A percentile compares a stretch with the other conserved stretches of the same genome.
Conservation (phyloP, 2,113 vertebrate species). For the Scortum barcoo region DNA sequence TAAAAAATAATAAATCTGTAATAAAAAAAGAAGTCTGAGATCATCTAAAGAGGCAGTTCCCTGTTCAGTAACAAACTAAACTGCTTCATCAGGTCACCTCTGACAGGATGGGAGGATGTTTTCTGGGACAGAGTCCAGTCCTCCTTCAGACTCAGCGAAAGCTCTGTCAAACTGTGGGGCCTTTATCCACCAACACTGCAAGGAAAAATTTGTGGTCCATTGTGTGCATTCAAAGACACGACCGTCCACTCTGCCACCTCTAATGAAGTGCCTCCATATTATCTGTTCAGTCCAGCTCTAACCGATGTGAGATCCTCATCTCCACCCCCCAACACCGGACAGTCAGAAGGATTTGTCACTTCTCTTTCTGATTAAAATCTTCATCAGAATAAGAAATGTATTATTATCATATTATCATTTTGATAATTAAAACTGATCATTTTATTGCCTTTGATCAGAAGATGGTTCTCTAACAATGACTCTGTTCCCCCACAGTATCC, state of each 20-base stretch:
- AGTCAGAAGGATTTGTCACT: neutral
- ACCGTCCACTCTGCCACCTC: neutral
- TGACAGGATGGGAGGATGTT: neutral
- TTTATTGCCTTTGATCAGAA: neutral
- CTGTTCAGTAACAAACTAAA: neutral
- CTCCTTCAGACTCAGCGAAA: neutral
- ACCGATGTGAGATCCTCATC: constrained; percentile 15
- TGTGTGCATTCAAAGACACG: constrained; percentile 3
- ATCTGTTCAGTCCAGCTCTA: constrained; percentile 9
- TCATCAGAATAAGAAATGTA: no score
- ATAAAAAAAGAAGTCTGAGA: neutral
- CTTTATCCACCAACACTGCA: neutral
- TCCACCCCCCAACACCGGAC: neutral
- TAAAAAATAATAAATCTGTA: no score
- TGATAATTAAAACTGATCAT: neutral
- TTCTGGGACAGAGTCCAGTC: constrained; percentile 24
- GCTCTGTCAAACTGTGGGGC: neutral
- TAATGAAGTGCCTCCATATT: constrained; percentile 18
- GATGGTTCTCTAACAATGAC: neutral
- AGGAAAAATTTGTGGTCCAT: neutral
- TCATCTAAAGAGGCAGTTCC: neutral
- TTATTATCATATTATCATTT: no score
- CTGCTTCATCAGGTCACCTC: neutral
- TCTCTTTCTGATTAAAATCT: constrained; percentile 5
- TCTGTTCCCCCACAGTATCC: neutral